A percentile compares a stretch with the other conserved stretches of the same genome.
phyloP scores from a whole-genome alignment of 2,797 vertebrate genomes.

The Arnoldichthys spilopterus region DNA sequence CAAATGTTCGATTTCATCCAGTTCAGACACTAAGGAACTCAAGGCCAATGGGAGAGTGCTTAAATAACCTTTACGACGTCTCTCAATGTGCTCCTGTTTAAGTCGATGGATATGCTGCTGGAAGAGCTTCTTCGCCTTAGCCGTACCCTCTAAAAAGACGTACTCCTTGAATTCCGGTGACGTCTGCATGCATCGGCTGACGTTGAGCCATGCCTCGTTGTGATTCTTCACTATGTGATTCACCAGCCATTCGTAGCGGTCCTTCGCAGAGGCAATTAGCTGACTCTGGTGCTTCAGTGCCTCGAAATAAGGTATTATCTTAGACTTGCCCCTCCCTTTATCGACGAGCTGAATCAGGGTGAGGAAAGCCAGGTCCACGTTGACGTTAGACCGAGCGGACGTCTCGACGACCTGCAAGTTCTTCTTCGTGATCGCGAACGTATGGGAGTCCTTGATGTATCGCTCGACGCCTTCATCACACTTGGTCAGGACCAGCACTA shows the following conservation, averaged over 20 bases:
- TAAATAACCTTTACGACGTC: slow-evolving; percentile 79
- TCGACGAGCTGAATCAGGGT: slow-evolving; percentile 86
- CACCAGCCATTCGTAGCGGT: slow-evolving; percentile 87
- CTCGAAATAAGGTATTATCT: slow-evolving; percentile 88
- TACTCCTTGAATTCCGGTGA: slow-evolving; percentile 85
- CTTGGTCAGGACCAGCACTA: slow-evolving; percentile 85
- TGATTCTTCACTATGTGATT: slow-evolving; percentile 84
- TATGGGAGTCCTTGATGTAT: slow-evolving; percentile 87
- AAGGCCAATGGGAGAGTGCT: slow-evolving; percentile 80
- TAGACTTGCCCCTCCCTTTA: slow-evolving; percentile 82
- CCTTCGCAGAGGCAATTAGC: slow-evolving; percentile 85
- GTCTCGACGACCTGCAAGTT: slow-evolving; percentile 90
- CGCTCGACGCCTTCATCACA: slow-evolving; percentile 89
- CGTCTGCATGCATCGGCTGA: slow-evolving; percentile 80
- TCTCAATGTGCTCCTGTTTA: slow-evolving; percentile 85
- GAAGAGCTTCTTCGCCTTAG: slow-evolving; percentile 86
- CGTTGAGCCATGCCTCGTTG: slow-evolving; percentile 80
- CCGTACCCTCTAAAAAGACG: slow-evolving; percentile 84
- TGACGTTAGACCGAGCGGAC: slow-evolving; percentile 86
- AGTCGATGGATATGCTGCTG: slow-evolving; percentile 83
- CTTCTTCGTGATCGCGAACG: slow-evolving; percentile 88
- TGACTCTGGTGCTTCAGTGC: slow-evolving; percentile 89
- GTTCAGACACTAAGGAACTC: slow-evolving; percentile 79
- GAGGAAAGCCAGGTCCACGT: slow-evolving; percentile 85
- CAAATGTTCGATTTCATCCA: slow-evolving; percentile 84